A percentile compares a stretch with the other conserved stretches of the same genome.
Evolutionary conservation across 2,888 invertebrate genomes (phyloP).

Genomic region (Apodemia zela): DNA sequence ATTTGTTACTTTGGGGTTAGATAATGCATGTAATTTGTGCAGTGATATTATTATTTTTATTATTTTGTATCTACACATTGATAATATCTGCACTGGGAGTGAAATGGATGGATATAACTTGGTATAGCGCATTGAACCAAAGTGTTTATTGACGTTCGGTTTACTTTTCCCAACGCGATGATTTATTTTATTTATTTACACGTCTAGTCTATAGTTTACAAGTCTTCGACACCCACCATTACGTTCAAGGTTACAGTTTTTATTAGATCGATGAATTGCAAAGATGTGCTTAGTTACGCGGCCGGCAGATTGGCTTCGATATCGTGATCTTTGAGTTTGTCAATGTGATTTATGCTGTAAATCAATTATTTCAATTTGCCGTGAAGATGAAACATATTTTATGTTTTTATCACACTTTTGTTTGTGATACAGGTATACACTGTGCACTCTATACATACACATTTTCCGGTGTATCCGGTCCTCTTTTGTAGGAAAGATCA

Average conservation of each 20-base stretch:
- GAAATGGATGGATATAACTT: no score
- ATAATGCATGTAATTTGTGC: no score
- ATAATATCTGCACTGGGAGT: no score
- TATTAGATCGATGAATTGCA: conserved; percentile 31
- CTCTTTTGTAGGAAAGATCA: not conserved
- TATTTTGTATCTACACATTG: no score
- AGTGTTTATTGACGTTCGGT: not conserved
- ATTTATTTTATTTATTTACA: conserved; percentile 5
- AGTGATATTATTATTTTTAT: no score
- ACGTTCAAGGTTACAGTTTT: conserved; percentile 33
- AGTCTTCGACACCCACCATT: conserved; percentile 23
- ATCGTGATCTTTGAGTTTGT: conserved; percentile 1
- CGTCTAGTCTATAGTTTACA: conserved; percentile 17
- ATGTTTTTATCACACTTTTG: not conserved
- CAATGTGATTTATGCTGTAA: not conserved
- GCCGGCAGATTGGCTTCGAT: conserved; percentile 24
- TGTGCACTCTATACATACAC: not conserved
- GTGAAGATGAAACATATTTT: not conserved
- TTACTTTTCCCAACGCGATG: not conserved
- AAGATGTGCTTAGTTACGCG: conserved; percentile 25
- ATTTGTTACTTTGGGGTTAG: no score
- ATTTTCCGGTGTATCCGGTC: not conserved
- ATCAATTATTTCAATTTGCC: not conserved
- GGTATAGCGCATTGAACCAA: not conserved
- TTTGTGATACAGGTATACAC: not conserved